Percentiles rank a stretch among this genome's conserved stretches.
Evolutionary conservation across 1,140 invertebrate genomes (phyloP).

Genomic region (Lepidurus apus): DNA sequence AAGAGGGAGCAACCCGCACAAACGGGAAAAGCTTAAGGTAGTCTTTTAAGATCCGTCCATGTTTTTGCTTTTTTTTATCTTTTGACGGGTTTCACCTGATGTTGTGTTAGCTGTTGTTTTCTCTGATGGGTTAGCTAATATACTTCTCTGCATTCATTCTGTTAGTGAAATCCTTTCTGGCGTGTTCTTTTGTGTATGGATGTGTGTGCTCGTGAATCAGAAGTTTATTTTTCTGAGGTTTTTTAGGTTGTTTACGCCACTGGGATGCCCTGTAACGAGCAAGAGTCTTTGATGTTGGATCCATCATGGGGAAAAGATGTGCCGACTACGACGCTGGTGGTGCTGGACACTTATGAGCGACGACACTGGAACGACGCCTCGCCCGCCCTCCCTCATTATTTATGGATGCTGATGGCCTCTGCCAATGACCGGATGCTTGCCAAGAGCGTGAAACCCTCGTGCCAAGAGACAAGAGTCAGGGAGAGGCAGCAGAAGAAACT

Average conservation of each 20-base stretch:
- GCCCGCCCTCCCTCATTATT: conserved; percentile 13
- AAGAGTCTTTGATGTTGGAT: conserved; percentile 5
- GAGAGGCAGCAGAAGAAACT: neutral
- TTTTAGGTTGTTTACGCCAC: too few species aligned
- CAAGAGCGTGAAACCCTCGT: conserved; percentile 20
- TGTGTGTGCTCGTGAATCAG: too few species aligned
- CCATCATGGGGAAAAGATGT: conserved; percentile 9
- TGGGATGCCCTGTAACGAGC: too few species aligned
- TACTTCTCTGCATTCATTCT: neutral
- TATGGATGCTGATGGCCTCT: conserved; percentile 18
- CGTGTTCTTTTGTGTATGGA: too few species aligned
- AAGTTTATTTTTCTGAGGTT: too few species aligned
- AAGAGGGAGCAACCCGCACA: neutral
- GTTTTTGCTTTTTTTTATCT: neutral
- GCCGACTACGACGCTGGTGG: neutral
- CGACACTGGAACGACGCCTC: conserved; percentile 1
- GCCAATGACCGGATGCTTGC: conserved; percentile 20
- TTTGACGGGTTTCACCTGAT: neutral
- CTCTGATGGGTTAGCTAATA: neutral
- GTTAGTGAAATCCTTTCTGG: too few species aligned
- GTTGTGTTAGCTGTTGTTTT: neutral
- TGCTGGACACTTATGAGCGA: conserved; percentile 17
- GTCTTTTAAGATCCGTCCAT: too few species aligned
- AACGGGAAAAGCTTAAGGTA: neutral
- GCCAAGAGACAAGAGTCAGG: conserved; percentile 17